Percentiles rank a stretch among this genome's conserved stretches.
phyloP scores from a whole-genome alignment of 2,888 invertebrate species.

The Ichneumoninae sp. region DNA sequence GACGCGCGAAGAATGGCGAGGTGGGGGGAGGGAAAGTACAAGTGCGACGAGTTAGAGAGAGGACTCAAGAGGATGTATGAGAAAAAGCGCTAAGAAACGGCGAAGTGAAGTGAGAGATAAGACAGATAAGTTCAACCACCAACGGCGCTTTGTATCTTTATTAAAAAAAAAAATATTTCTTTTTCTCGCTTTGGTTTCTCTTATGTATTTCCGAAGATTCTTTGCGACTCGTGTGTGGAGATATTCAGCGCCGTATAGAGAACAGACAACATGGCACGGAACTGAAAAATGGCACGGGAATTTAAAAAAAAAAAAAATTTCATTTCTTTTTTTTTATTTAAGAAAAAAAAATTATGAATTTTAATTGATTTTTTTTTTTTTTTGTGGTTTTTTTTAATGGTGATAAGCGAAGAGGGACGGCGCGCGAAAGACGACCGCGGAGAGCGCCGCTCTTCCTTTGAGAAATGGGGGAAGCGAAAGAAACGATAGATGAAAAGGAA shows the following conservation, averaged over 20 bases:
- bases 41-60: slow-evolving; percentile 16
- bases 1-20: background rate
- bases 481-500: background rate
- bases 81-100: background rate
- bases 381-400: background rate
- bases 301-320: no score
- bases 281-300: slow-evolving; percentile 31
- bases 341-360: no score
- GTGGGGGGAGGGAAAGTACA: background rate
- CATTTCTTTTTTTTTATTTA: background rate
- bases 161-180: background rate
- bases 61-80: slow-evolving; percentile 1
- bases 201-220: slow-evolving; percentile 6
- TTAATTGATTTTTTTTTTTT: no score
- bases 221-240: background rate
- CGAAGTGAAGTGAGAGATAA: slow-evolving; percentile 34
- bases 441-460: background rate
- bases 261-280: slow-evolving; percentile 49
- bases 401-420: background rate
- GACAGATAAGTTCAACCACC: slow-evolving; percentile 60
- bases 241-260: slow-evolving; percentile 59
- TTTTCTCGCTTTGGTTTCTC: background rate
- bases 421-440: background rate
- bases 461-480: background rate
- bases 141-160: slow-evolving; percentile 46